These are phyloP conservation scores for Danio rerio DNA, from an alignment of 2,113 vertebrate genomes.

Conservation along the genomic window DNA sequence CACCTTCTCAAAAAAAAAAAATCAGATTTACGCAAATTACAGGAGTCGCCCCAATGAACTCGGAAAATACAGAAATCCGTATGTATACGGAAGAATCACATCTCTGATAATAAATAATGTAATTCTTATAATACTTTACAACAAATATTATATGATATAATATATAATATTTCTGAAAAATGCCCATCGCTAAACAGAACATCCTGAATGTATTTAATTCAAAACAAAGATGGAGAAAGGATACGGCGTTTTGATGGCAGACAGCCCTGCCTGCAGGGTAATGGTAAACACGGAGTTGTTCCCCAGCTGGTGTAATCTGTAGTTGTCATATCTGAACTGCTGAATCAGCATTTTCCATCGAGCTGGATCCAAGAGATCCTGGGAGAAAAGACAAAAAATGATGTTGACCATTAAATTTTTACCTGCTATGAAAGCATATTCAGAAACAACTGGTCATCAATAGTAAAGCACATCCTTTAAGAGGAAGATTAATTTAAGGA, in stretches of 20 bases:
- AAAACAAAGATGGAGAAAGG: slow-evolving; percentile 68
- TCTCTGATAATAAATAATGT: too few relatives aligned
- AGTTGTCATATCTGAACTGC: slow-evolving; percentile 99
- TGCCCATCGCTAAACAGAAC: too few relatives aligned
- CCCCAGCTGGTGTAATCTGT: slow-evolving; percentile 98
- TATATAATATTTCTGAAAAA: too few relatives aligned
- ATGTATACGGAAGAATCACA: too few relatives aligned
- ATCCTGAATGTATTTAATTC: too few relatives aligned
- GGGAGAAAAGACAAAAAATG: slow-evolving; percentile 45
- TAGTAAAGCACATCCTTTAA: neutral
- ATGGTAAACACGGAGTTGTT: slow-evolving; percentile 99
- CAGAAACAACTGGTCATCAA: neutral
- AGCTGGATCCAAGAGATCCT: slow-evolving; percentile 98
- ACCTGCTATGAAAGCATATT: neutral
- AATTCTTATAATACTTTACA: too few relatives aligned
- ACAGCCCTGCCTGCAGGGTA: slow-evolving; percentile 97
- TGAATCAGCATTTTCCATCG: slow-evolving; percentile 99
- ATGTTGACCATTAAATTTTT: neutral
- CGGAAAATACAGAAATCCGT: too few relatives aligned
- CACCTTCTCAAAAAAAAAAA: too few relatives aligned
- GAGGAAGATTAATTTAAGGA: neutral
- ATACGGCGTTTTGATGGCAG: slow-evolving; percentile 99
- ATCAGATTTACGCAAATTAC: too few relatives aligned
- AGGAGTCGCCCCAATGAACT: too few relatives aligned
- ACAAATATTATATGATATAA: too few relatives aligned